Percentiles rank a stretch among this genome's conserved stretches.
phyloP scores from a whole-genome alignment of 2,888 invertebrate genomes.

The Dichetophora obliterata region DNA sequence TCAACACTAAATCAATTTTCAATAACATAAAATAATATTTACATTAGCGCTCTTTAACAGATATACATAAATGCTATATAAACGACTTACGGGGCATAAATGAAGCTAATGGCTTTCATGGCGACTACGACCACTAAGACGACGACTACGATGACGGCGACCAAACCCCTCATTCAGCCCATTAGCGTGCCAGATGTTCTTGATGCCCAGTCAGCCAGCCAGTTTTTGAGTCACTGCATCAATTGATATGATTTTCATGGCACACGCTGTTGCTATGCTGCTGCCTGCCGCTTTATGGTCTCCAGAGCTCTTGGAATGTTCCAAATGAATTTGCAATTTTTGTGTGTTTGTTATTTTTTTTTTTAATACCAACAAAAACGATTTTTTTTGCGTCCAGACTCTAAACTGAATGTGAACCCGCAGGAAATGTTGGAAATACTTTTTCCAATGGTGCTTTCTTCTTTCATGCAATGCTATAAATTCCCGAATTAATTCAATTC shows the following conservation, averaged over 20 bases:
- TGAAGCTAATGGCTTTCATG: slow-evolving; percentile 14
- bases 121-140: background rate
- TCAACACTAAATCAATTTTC: slow-evolving; percentile 21
- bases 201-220: too few relatives aligned
- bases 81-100: background rate
- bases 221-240: background rate
- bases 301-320: background rate
- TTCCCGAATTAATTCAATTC: slow-evolving; percentile 36
- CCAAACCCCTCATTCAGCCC: background rate
- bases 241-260: background rate
- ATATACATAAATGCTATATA: background rate
- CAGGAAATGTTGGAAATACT: too few relatives aligned
- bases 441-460: background rate
- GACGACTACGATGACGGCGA: background rate
- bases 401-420: too few relatives aligned
- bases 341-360: background rate
- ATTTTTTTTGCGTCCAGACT: too few relatives aligned
- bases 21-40: slow-evolving; percentile 27
- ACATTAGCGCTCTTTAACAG: slow-evolving; percentile 9
- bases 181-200: too few relatives aligned
- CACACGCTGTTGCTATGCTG: background rate
- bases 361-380: background rate
- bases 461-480: slow-evolving; percentile 6
- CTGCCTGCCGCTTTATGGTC: background rate
- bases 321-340: slow-evolving; percentile 9